Evolutionary conservation across 2,888 invertebrate species (phyloP).

Genomic region (Dicycla oo): DNA sequence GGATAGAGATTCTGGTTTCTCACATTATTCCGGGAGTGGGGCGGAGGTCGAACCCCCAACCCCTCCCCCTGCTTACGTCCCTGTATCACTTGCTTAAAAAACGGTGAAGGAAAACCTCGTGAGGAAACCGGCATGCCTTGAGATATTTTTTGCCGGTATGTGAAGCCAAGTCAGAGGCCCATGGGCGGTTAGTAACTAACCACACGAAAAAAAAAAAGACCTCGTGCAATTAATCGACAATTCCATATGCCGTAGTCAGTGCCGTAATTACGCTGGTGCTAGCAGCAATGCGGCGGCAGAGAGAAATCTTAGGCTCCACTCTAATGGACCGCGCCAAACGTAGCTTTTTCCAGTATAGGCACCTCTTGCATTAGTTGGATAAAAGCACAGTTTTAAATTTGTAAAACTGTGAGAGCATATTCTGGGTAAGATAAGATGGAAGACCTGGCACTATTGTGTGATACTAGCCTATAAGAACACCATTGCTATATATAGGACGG

Average conservation of each 20-base stretch:
- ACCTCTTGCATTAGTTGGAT: background rate
- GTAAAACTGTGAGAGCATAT: background rate
- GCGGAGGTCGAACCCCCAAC: too few species aligned
- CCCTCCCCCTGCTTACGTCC: too few species aligned
- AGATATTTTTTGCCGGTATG: too few species aligned
- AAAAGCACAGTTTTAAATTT: background rate
- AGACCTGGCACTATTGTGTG: background rate
- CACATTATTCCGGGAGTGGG: too few species aligned
- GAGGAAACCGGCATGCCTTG: too few species aligned
- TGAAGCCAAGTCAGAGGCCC: too few species aligned
- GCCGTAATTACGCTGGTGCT: background rate
- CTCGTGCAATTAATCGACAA: background rate
- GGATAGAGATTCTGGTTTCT: too few species aligned
- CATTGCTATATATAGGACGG: constrained; percentile 72
- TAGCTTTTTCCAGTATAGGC: background rate
- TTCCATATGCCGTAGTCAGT: background rate
- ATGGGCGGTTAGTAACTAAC: too few species aligned
- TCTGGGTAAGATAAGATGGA: background rate
- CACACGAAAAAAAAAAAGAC: too few species aligned
- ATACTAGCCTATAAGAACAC: constrained; percentile 81
- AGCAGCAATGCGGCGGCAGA: background rate
- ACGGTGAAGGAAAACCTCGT: too few species aligned
- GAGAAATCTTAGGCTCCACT: background rate
- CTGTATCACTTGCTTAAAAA: too few species aligned
- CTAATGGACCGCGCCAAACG: too few species aligned